Conservation (phyloP, 2,888 invertebrate genomes). For the Lasioglossum leucozonium region DNA sequence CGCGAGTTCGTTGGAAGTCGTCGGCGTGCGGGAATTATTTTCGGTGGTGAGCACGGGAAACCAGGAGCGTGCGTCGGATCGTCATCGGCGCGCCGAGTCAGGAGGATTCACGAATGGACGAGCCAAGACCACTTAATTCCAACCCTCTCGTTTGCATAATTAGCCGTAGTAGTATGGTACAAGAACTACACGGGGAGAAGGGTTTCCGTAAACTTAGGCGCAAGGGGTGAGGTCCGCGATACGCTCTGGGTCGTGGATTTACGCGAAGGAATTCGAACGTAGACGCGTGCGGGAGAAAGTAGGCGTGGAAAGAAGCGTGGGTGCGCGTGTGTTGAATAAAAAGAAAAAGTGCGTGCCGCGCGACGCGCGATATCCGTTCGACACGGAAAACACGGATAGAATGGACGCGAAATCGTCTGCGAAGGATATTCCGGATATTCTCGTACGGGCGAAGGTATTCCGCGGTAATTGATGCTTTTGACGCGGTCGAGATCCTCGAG, state of each 20-base stretch:
- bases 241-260: not conserved
- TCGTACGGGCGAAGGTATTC: constrained; percentile 27
- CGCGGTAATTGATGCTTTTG: constrained; percentile 55
- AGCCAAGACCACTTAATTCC: constrained; percentile 73
- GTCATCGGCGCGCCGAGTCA: constrained; percentile 14
- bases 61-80: not conserved
- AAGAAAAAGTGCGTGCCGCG: no score
- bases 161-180: constrained; percentile 58
- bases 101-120: constrained; percentile 75
- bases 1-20: constrained; percentile 42
- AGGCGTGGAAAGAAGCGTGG: constrained; percentile 15
- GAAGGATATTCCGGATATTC: constrained; percentile 35
- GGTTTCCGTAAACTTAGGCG: constrained; percentile 50
- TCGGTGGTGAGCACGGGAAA: not conserved
- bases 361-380: not conserved
- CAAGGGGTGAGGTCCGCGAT: constrained; percentile 41
- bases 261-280: constrained; percentile 21
- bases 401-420: constrained; percentile 57
- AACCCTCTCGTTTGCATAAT: constrained; percentile 74
- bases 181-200: constrained; percentile 49
- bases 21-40: not conserved
- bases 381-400: constrained; percentile 26
- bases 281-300: constrained; percentile 9
- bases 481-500: constrained; percentile 47
- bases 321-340: not conserved